Conservation (phyloP, 2,888 invertebrate genomes). For the Lasius fuliginosus region DNA sequence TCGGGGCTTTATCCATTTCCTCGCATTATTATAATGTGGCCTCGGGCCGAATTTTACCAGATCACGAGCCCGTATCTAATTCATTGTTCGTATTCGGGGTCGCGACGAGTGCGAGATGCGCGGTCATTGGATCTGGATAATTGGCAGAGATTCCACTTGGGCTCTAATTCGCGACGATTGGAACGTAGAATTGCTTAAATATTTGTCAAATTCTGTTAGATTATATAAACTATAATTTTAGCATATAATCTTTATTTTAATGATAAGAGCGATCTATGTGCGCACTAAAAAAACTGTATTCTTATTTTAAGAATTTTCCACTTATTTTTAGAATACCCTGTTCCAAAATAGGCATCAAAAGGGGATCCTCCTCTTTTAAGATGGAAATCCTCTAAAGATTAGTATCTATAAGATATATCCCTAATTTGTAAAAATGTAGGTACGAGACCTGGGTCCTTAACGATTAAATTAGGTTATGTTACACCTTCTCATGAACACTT, state of each 20-base stretch:
- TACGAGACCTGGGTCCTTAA: no score
- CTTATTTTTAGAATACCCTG: no score
- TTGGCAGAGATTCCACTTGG: slow-evolving; percentile 51
- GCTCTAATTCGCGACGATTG: neutral
- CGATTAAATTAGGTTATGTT: no score
- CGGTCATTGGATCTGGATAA: slow-evolving; percentile 57
- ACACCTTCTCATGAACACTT: no score
- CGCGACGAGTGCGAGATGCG: slow-evolving; percentile 29
- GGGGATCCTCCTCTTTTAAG: no score
- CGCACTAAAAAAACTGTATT: neutral
- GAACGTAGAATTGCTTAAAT: neutral
- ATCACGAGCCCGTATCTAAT: slow-evolving; percentile 82
- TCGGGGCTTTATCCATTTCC: slow-evolving; percentile 76
- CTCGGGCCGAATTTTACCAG: slow-evolving; percentile 80
- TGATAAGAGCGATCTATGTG: neutral
- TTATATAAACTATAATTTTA: neutral
- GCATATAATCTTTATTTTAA: neutral
- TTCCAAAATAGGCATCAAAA: no score
- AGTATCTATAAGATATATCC: no score
- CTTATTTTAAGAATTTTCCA: no score
- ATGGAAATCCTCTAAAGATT: no score
- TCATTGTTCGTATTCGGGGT: slow-evolving; percentile 65
- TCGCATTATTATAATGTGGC: slow-evolving; percentile 83
- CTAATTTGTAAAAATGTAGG: no score
- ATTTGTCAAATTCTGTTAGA: slow-evolving; percentile 7